Evolutionary conservation across 2,797 vertebrate species (phyloP).

Genomic region (Eospalax fontanierii): DNA sequence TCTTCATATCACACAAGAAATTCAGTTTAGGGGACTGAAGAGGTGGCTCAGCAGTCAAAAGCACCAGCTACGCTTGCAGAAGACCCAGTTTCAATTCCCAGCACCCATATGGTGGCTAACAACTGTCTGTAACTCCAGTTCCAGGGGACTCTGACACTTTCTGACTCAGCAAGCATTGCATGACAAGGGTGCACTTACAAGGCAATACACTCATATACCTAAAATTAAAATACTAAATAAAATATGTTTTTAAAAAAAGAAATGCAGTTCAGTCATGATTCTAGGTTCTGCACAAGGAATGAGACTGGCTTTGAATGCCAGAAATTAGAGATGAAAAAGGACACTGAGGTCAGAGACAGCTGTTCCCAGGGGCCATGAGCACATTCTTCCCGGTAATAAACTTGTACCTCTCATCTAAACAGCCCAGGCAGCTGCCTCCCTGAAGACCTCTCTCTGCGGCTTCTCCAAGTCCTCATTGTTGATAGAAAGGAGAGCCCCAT

Average conservation of each 20-base stretch:
- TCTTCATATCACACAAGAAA: conserved; percentile 63
- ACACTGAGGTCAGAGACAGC: background rate
- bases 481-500: background rate
- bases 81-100: no score
- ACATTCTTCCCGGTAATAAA: background rate
- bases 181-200: no score
- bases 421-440: background rate
- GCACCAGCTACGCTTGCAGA: no score
- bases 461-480: conserved; percentile 18
- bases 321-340: conserved; percentile 63
- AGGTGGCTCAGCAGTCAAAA: no score
- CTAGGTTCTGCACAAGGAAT: conserved; percentile 32
- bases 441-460: fast-evolving
- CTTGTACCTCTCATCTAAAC: background rate
- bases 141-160: no score
- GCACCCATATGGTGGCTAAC: no score
- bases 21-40: no score
- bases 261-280: conserved; percentile 15
- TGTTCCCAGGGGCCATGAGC: fast-evolving
- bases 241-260: no score
- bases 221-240: no score
- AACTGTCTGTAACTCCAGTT: no score
- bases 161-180: no score
- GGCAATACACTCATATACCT: no score
- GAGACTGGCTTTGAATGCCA: background rate